Conservation (phyloP, 2,797 vertebrate genomes). For the Zalophus californianus region DNA sequence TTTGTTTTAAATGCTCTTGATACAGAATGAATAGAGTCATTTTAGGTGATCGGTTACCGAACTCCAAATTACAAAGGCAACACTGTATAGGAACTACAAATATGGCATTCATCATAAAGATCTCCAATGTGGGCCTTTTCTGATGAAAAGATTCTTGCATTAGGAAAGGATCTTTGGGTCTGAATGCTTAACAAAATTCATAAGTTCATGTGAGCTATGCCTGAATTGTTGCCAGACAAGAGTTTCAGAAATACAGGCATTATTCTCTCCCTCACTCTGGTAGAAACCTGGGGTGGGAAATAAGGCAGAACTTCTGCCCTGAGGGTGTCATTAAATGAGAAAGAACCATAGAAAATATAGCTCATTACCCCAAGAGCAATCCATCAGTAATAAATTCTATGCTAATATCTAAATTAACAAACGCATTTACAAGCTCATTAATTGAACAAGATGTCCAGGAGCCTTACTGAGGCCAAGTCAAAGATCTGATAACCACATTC, state of each 20-base stretch:
- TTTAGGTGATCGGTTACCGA: background rate
- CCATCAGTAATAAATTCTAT: constrained; percentile 54
- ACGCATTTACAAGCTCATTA: constrained; percentile 67
- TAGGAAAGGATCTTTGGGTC: background rate
- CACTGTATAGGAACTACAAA: background rate
- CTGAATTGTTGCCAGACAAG: background rate
- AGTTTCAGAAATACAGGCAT: background rate
- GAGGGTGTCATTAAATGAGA: background rate
- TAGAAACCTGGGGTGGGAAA: background rate
- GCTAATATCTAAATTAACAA: constrained; percentile 62
- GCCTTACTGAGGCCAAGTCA: background rate
- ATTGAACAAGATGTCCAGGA: constrained; percentile 51
- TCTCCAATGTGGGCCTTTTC: background rate
- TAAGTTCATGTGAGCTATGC: background rate
- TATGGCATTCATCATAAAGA: background rate
- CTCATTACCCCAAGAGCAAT: constrained; percentile 28
- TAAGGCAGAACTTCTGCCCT: background rate
- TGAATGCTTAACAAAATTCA: constrained; percentile 34
- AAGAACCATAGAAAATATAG: background rate
- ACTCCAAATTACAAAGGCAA: constrained; percentile 36
- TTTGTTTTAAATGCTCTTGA: constrained; percentile 46
- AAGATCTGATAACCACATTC: background rate
- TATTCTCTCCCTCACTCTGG: background rate
- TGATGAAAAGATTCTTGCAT: background rate
- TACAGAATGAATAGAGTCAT: constrained; percentile 18